Conservation (phyloP, 2,113 vertebrate species). For the Ifrita kowaldi region DNA sequence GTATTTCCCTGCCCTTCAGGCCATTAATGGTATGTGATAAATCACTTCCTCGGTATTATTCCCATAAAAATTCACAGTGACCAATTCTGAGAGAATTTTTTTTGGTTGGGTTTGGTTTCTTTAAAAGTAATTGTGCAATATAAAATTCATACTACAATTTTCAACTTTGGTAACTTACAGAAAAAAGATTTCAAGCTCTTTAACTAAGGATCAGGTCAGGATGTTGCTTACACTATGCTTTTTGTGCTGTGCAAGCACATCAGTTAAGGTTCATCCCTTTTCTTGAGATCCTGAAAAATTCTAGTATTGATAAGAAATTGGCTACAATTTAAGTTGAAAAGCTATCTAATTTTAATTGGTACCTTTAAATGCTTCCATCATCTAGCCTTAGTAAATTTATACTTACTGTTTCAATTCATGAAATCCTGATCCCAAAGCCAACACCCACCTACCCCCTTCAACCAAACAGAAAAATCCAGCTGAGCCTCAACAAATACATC, state of each 20-base stretch:
- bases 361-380: background rate
- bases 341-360: background rate
- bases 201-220: background rate
- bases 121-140: background rate
- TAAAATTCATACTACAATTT: background rate
- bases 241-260: conserved; percentile 17
- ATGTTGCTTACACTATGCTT: background rate
- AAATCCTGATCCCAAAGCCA: conserved; percentile 55
- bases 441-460: background rate
- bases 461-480: conserved; percentile 16
- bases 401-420: background rate
- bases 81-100: conserved; percentile 1
- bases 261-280: background rate
- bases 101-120: background rate
- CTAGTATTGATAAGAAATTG: background rate
- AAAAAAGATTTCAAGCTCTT: background rate
- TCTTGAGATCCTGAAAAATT: background rate
- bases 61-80: conserved; percentile 11
- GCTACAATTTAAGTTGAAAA: background rate
- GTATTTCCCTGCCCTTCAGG: background rate
- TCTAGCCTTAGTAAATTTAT: background rate
- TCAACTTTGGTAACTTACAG: conserved; percentile 36
- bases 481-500: conserved; percentile 62
- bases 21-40: background rate
- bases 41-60: conserved; percentile 8